Conservation (phyloP, 2,113 vertebrate species). For the Sporophila hypoxantha region DNA sequence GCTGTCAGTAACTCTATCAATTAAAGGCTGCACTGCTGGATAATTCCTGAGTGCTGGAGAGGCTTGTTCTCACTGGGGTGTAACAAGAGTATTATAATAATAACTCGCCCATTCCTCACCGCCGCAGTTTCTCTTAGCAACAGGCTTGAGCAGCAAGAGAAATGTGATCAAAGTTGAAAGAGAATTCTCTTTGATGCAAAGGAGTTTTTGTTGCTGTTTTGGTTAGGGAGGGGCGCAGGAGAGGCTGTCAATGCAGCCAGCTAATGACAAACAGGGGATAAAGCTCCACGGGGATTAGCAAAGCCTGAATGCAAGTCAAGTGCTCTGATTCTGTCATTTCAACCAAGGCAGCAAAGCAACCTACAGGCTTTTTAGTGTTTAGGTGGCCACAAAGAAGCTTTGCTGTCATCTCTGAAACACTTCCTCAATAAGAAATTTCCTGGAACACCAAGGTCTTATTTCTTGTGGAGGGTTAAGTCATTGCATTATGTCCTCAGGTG, state of each 20-base stretch:
- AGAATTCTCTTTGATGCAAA: conserved; percentile 44
- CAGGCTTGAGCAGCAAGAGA: background rate
- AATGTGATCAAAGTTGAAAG: conserved; percentile 32
- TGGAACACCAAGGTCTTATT: conserved; percentile 40
- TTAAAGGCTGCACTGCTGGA: background rate
- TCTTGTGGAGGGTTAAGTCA: conserved; percentile 46
- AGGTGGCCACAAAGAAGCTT: conserved; percentile 35
- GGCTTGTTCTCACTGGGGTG: conserved; percentile 34
- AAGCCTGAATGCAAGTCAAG: conserved; percentile 59
- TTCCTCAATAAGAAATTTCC: conserved; percentile 39
- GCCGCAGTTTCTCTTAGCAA: conserved; percentile 33
- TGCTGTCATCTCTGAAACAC: conserved; percentile 40
- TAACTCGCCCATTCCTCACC: conserved; percentile 8
- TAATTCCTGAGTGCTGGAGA: conserved; percentile 17
- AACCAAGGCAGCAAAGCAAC: conserved; percentile 46
- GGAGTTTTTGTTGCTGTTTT: conserved; percentile 54
- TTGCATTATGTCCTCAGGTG: conserved; percentile 57
- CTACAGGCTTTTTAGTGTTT: conserved; percentile 41
- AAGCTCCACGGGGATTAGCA: conserved; percentile 36
- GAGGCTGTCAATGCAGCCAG: conserved; percentile 24
- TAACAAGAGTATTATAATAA: conserved; percentile 49
- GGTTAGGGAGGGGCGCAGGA: background rate
- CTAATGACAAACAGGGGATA: conserved; percentile 45
- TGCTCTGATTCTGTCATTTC: conserved; percentile 62
- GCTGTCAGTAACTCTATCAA: conserved; percentile 26